Base-by-base conservation (phyloP, 2,797 vertebrate genomes). In the Valencia hispanica region DNA sequence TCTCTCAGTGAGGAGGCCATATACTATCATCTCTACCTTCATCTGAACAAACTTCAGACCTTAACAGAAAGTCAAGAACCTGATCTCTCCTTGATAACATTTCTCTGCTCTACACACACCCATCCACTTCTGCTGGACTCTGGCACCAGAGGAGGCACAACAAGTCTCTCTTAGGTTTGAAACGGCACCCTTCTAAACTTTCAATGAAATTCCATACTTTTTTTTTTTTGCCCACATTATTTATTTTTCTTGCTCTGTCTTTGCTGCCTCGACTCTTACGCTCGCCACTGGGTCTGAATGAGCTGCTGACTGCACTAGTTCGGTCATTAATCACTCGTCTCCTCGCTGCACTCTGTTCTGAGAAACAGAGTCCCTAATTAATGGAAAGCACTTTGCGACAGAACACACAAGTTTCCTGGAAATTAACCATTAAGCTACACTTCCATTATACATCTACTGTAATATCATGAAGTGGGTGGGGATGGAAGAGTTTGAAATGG, bases 341-440 rank as follows among this genome's bases (percentile, higher is more conserved):
- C 90, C 53, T 79, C 84, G 80, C 66, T 70, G 80, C 68, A 43
- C 85, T 82, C 81, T 76, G 1, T 82, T 92, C 92, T 82, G 70
- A 90, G 84, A 87, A 89, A 90, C 79, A 79, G 72, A 87, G 83
- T 81, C 82, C 80, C 84, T 88, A 94, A 95, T 94, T 93, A 91
- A 94, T 90, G 93, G 93, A 92, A 90, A 93, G 90, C 88, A 90
- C 88, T 92, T 88, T 90, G 90, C 89, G 90, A 92, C 93, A 94
- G 82, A 88, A 88, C 86, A 74, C 79, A 78, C 73, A 83, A 84
- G 89, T 94, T 95, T 93, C 93, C 92, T 92, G 94, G 94, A 95
- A 94, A 93, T 80, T 82, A 94, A 86, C 77, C 89, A 92, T 94
- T 90, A 79, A 88, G 93, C 92, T 91, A 77, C 82, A 83, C 78